Percentiles rank a stretch among this genome's conserved stretches.
Evolutionary conservation across 2,113 vertebrate genomes (phyloP).

Genomic region (Lophius piscatorius): DNA sequence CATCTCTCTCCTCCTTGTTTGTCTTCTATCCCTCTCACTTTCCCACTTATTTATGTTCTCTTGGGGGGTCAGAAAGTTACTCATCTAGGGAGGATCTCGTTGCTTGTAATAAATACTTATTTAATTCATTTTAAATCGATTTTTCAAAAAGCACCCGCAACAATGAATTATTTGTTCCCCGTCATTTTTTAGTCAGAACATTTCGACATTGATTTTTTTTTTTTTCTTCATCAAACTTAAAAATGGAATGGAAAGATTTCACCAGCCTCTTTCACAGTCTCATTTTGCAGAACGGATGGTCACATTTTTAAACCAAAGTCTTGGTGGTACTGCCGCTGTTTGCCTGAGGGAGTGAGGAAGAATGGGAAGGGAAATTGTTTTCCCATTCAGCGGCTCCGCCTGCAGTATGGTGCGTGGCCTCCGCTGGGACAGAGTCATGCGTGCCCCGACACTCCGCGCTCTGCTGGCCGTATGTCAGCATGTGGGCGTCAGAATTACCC

Average conservation of each 20-base stretch:
- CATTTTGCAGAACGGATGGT: not conserved
- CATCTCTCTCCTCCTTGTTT: not conserved
- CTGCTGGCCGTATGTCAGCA: constrained; percentile 66
- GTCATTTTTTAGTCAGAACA: no score
- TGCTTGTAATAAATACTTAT: no score
- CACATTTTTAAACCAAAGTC: not conserved
- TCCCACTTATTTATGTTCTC: not conserved
- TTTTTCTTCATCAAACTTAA: no score
- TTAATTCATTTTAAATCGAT: no score
- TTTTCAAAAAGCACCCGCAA: no score
- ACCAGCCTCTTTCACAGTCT: no score
- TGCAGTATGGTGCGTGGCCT: constrained; percentile 52
- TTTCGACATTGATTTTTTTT: no score
- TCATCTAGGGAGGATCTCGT: constrained; percentile 23
- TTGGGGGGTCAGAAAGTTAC: constrained; percentile 23
- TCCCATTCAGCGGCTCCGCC: constrained; percentile 30
- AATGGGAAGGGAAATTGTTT: constrained; percentile 41
- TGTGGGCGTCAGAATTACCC: constrained; percentile 39
- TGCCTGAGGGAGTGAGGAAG: constrained; percentile 39
- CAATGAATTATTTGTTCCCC: no score
- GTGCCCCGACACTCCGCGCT: constrained; percentile 42
- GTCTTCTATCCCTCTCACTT: not conserved
- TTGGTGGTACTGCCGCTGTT: constrained; percentile 8
- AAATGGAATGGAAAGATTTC: no score
- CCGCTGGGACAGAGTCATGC: constrained; percentile 48